Base-by-base conservation (phyloP, 2,797 vertebrate species). In the Eurystomus glaucurus region DNA sequence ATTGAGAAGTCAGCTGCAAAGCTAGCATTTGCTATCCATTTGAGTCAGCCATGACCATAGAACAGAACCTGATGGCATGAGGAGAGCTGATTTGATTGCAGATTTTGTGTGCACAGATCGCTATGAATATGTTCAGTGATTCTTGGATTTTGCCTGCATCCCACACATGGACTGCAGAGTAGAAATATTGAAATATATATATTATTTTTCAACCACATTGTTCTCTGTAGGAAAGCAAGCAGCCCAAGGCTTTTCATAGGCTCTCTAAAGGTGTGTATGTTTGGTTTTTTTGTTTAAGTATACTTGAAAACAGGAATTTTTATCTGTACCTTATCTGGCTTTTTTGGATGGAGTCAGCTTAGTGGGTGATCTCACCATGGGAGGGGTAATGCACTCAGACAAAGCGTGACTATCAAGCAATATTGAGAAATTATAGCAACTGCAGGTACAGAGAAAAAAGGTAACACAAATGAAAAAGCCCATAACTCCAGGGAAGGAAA, bases 1-100 rank as follows among this genome's bases (percentile, higher is more conserved):
- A 79, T 22, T 79, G 85, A 89, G 55, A 93, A 91, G 70, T 58
- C 83, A 94, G 46, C 51, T 62, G 54, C 74, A 91, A 92, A 92
- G n/a, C 50, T 61, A 66, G 46, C 66, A 58, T 8, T 93, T 89
- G 41, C 45, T 89, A 41, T 21, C 43, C 37, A 28, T 88, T 78
- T 54, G 54, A 84, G 41, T 65, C 50, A 78, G 66, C 45, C 62
- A 21, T 31, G 52, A 60, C 57, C 80, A 66, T 0, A 18, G 51
- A 79, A 45, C n/a, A 77, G 62, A 65, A 58, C n/a, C 41, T 58
- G 88, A 71, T 71, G 50, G 45, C 46, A 54, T 5, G 10, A 86
- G 55, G 65, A 86, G 35, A 58, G 60, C 46, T 43, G 61, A n/a
- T 58, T 48, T 76, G 41, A 62, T 6, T 81, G 70, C 29, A 72